Percentiles rank a stretch among this genome's conserved stretches.
phyloP scores from a whole-genome alignment of 2,113 vertebrate species.

The Physeter macrocephalus region DNA sequence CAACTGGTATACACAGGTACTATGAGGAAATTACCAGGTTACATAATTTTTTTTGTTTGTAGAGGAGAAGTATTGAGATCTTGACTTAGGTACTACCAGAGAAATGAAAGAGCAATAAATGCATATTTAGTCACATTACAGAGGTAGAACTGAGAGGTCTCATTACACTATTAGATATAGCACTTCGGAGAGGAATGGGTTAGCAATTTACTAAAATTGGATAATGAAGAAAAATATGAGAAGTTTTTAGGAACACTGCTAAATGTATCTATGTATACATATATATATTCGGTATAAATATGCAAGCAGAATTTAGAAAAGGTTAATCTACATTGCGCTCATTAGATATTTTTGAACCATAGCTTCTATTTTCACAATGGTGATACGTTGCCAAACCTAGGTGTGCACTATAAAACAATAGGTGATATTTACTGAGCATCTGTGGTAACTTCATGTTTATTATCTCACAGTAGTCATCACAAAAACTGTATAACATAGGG shows the following conservation, averaged over 20 bases:
- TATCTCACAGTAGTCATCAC: neutral
- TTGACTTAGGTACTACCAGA: neutral
- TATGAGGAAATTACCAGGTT: neutral
- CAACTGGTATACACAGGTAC: neutral
- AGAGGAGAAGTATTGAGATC: neutral
- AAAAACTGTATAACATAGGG: neutral
- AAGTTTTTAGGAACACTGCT: neutral
- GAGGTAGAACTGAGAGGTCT: neutral
- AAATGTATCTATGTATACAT: neutral
- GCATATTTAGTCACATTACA: neutral
- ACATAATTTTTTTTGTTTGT: neutral
- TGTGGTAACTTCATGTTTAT: neutral
- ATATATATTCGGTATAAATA: neutral
- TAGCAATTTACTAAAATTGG: neutral
- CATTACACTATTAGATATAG: neutral
- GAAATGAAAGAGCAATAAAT: neutral
- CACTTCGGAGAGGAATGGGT: neutral
- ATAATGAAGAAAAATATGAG: neutral
- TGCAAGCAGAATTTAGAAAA: neutral
- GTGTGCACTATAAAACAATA: neutral
- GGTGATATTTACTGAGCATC: neutral
- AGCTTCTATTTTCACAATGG: neutral
- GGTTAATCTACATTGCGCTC: neutral
- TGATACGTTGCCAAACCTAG: neutral
- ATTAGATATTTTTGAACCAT: neutral